Conservation (phyloP, 2,113 vertebrate genomes). For the Naja naja region DNA sequence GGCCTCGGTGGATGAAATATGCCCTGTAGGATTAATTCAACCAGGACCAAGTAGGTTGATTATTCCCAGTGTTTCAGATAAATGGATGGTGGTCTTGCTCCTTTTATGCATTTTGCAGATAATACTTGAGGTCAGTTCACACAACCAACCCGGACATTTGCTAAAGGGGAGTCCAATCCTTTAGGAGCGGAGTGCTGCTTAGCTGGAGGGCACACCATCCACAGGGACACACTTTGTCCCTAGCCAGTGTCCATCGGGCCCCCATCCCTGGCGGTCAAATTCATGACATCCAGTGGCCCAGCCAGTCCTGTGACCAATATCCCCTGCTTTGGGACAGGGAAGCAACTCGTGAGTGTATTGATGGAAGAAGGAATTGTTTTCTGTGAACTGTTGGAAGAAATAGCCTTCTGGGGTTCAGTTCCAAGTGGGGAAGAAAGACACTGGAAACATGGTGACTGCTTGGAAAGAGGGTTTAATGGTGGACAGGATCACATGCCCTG, state of each 20-base stretch:
- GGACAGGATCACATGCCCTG: no score
- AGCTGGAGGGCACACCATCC: background rate
- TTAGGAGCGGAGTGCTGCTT: background rate
- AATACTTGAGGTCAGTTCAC: conserved; percentile 26
- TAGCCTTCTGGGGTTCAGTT: no score
- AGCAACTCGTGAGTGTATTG: background rate
- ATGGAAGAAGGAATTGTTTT: background rate
- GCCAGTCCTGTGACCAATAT: background rate
- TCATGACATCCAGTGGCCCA: background rate
- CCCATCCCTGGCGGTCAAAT: background rate
- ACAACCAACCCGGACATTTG: conserved; percentile 15
- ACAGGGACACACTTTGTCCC: background rate
- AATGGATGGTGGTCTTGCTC: background rate
- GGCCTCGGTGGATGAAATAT: conserved; percentile 13
- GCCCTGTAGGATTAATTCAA: background rate
- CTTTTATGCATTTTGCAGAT: background rate
- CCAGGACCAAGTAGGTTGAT: background rate
- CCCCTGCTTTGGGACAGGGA: background rate
- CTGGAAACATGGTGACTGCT: no score
- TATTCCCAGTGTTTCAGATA: conserved; percentile 1
- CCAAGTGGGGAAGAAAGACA: no score
- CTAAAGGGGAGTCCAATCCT: background rate
- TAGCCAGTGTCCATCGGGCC: background rate
- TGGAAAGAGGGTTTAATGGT: no score
- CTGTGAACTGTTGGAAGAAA: background rate